A percentile compares a stretch with the other conserved stretches of the same genome.
These are phyloP conservation scores for Himalopsyche phryganea DNA, from an alignment of 1,140 invertebrate species.

Conservation along the genomic window DNA sequence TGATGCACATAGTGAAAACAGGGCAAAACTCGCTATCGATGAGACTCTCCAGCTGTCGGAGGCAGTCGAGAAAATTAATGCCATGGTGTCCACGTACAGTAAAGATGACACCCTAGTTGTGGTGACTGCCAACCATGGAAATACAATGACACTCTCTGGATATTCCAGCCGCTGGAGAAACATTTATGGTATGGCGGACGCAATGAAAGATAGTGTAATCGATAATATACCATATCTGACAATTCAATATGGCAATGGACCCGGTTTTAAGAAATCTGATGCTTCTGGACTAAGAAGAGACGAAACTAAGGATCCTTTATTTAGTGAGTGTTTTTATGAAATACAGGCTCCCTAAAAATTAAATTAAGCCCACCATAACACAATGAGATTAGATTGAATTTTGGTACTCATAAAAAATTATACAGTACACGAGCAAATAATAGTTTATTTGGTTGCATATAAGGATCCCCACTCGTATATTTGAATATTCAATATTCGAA, in stretches of 20 bases:
- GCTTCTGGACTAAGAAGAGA: neutral
- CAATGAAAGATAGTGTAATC: neutral
- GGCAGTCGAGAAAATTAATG: slow-evolving; percentile 58
- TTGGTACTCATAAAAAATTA: neutral
- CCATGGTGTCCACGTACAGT: slow-evolving; percentile 52
- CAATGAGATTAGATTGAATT: neutral
- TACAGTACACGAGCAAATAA: too few relatives aligned
- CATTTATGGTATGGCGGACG: neutral
- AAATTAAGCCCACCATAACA: neutral
- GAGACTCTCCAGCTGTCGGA: slow-evolving; percentile 69
- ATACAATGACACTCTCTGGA: slow-evolving; percentile 55
- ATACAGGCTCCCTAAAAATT: neutral
- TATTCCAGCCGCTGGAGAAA: slow-evolving; percentile 10
- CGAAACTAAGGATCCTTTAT: neutral
- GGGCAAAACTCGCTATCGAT: slow-evolving; percentile 62
- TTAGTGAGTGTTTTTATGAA: neutral
- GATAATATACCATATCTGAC: slow-evolving; percentile 5
- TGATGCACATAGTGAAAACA: slow-evolving; percentile 66
- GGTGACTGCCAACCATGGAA: slow-evolving; percentile 68
- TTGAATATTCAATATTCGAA: too few relatives aligned
- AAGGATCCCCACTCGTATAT: too few relatives aligned
- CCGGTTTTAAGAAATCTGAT: slow-evolving; percentile 13
- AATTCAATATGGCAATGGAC: slow-evolving; percentile 24
- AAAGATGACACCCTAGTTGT: slow-evolving; percentile 61
- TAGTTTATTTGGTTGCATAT: too few relatives aligned